Conservation (phyloP, 1,140 invertebrate genomes). For the Drosophila pallidifrons region DNA sequence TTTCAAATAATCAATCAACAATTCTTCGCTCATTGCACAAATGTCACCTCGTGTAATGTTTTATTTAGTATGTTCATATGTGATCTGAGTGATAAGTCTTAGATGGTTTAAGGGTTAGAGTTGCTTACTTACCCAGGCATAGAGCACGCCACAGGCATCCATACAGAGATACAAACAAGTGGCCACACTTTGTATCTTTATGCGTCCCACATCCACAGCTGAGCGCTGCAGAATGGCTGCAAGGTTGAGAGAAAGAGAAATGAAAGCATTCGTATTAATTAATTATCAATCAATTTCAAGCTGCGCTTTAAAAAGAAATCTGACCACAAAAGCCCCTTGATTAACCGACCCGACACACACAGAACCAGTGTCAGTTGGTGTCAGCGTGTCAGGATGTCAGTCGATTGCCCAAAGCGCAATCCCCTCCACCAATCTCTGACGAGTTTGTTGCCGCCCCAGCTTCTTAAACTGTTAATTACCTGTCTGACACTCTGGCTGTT, state of each 20-base stretch:
- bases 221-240: slow-evolving; percentile 93
- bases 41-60: slow-evolving; percentile 3
- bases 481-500: slow-evolving; percentile 46
- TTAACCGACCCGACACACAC: slow-evolving; percentile 52
- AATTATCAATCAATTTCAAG: slow-evolving; percentile 69
- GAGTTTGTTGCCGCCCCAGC: background rate
- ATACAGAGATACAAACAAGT: slow-evolving; percentile 94
- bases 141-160: slow-evolving; percentile 92
- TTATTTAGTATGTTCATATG: background rate
- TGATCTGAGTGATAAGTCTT: background rate
- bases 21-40: background rate
- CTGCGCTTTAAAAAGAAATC: slow-evolving; percentile 17
- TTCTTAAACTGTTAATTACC: slow-evolving; percentile 61
- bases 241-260: slow-evolving; percentile 76
- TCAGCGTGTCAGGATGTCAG: slow-evolving; percentile 61
- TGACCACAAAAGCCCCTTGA: slow-evolving; percentile 54
- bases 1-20: slow-evolving; percentile 18
- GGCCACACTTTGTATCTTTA: slow-evolving; percentile 93
- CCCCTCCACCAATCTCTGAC: slow-evolving; percentile 8
- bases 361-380: slow-evolving; percentile 50
- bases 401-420: slow-evolving; percentile 9
- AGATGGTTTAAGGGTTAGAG: background rate
- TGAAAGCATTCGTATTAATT: slow-evolving; percentile 70
- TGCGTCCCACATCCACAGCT: slow-evolving; percentile 90
- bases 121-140: slow-evolving; percentile 91